A percentile compares a stretch with the other conserved stretches of the same genome.
Evolutionary conservation across 2,888 invertebrate species (phyloP).

Genomic region (Drosophila picticornis): DNA sequence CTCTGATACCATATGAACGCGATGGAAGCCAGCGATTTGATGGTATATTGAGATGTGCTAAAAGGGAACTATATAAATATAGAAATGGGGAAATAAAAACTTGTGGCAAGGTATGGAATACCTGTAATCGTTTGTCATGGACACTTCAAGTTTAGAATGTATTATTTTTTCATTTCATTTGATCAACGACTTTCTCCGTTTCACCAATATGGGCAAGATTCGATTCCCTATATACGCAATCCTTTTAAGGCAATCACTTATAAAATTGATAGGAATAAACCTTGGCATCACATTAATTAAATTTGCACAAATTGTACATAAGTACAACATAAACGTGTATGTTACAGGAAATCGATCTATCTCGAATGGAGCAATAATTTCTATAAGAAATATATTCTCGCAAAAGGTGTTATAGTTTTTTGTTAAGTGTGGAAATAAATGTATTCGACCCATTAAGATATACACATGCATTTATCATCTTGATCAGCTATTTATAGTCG

Average conservation of each 20-base stretch:
- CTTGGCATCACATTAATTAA: too few relatives aligned
- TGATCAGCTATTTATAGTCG: not conserved
- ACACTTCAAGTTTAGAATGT: not conserved
- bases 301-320: not conserved
- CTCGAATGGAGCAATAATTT: not conserved
- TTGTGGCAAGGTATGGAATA: too few relatives aligned
- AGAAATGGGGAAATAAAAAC: too few relatives aligned
- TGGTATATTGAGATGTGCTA: not conserved
- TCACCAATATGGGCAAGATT: not conserved
- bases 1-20: not conserved
- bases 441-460: not conserved
- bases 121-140: too few relatives aligned
- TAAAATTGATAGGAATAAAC: not conserved
- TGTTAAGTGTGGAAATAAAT: not conserved
- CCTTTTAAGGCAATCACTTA: too few relatives aligned
- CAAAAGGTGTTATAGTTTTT: not conserved
- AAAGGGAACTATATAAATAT: not conserved
- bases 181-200: not conserved
- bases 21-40: not conserved
- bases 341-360: not conserved
- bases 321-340: not conserved
- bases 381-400: not conserved
- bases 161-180: not conserved
- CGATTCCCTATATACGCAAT: not conserved
- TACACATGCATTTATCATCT: not conserved